These are phyloP conservation scores for Bimastos eiseni DNA, from an alignment of 2,888 invertebrate genomes.

Conservation along the genomic window DNA sequence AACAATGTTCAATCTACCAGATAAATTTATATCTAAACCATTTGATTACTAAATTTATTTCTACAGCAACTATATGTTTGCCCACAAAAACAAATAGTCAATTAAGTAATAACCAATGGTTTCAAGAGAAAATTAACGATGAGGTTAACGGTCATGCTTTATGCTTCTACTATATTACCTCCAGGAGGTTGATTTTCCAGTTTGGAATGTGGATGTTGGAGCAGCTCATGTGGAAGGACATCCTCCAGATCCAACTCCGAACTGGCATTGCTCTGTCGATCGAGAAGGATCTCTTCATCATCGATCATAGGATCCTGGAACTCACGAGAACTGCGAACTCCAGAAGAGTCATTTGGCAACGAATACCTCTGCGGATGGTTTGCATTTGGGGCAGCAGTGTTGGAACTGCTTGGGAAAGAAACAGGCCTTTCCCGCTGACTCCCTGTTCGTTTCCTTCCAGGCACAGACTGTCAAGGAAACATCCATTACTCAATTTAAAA, in stretches of 20 bases:
- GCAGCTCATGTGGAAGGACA: conserved; percentile 38
- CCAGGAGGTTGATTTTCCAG: not conserved
- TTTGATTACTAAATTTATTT: not conserved
- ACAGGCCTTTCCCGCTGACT: not conserved
- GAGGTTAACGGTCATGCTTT: not conserved
- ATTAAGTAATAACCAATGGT: not conserved
- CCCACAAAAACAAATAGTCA: not conserved
- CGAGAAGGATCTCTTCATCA: not conserved
- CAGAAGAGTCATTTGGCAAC: not conserved
- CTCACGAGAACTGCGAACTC: not conserved
- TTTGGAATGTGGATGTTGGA: conserved; percentile 17
- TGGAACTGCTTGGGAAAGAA: not conserved
- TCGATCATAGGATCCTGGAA: not conserved
- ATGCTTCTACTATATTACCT: not conserved
- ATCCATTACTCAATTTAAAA: not conserved
- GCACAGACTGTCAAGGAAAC: not conserved
- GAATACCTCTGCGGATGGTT: not conserved
- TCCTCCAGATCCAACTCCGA: conserved; percentile 42
- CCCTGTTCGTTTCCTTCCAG: not conserved
- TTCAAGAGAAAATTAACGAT: not conserved
- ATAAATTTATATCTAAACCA: not conserved
- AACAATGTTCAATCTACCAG: not conserved
- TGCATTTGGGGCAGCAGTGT: not conserved
- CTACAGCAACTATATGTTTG: not conserved
- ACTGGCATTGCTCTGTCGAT: conserved; percentile 26